A percentile compares a stretch with the other conserved stretches of the same genome.
Conservation (phyloP, 2,888 invertebrate species). For the Caenorhabditis sinica region DNA sequence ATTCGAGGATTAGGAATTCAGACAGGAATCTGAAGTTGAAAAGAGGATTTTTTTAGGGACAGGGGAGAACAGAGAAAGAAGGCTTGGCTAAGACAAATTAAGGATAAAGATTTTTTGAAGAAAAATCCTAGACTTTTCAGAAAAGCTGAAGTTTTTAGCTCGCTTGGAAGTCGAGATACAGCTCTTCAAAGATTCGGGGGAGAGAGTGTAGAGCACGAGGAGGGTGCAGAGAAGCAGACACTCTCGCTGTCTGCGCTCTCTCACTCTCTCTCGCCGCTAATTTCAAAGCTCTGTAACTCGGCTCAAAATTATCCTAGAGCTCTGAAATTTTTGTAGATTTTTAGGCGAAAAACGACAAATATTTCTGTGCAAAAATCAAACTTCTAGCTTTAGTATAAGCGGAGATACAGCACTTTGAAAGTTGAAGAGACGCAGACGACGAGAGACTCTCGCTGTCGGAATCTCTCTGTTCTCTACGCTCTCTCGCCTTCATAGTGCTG, state of each 20-base stretch:
- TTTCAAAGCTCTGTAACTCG: too few relatives aligned
- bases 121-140: background rate
- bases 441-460: conserved; percentile 1
- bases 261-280: too few relatives aligned
- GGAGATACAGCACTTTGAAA: background rate
- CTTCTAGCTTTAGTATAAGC: too few relatives aligned
- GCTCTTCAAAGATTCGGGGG: background rate
- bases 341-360: background rate
- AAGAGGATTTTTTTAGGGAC: too few relatives aligned
- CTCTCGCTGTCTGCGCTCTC: background rate
- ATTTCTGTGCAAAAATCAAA: background rate
- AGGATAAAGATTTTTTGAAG: background rate
- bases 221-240: background rate
- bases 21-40: too few relatives aligned
- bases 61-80: too few relatives aligned
- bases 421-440: background rate
- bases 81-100: too few relatives aligned
- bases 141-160: background rate
- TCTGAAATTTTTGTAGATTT: background rate
- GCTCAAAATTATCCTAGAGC: too few relatives aligned
- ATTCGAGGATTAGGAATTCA: too few relatives aligned
- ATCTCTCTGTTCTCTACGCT: background rate
- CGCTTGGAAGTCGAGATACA: background rate
- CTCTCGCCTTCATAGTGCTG: background rate
- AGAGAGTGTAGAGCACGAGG: background rate